A percentile compares a stretch with the other conserved stretches of the same genome.
These are phyloP conservation scores for Microchirus variegatus DNA, from an alignment of 2,797 vertebrate species.

Conservation along the genomic window DNA sequence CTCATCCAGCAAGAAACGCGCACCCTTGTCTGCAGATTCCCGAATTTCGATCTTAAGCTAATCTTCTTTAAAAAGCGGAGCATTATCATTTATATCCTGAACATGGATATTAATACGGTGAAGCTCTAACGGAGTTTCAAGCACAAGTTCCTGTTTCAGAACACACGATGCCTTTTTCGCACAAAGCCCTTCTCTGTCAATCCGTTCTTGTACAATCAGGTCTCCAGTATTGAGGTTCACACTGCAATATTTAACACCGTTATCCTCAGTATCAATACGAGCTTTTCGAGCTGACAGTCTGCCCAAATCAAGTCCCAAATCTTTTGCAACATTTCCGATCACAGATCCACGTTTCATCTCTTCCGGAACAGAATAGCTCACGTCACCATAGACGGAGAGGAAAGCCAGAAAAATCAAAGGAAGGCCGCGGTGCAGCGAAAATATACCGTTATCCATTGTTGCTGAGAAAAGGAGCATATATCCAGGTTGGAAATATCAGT, in stretches of 20 bases:
- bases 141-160: conserved; percentile 75
- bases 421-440: background rate
- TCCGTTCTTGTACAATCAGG: conserved; percentile 52
- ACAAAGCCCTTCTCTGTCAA: conserved; percentile 75
- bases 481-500: too few relatives aligned
- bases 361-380: conserved; percentile 70
- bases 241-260: conserved; percentile 39
- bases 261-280: conserved; percentile 65
- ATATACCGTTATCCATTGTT: conserved; percentile 29
- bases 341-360: conserved; percentile 72
- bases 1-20: conserved; percentile 49
- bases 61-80: conserved; percentile 73
- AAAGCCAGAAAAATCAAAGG: conserved; percentile 34
- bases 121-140: conserved; percentile 78
- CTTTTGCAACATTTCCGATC: conserved; percentile 72
- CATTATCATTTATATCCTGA: conserved; percentile 84
- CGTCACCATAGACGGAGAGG: conserved; percentile 49
- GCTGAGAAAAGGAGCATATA: background rate
- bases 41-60: conserved; percentile 66
- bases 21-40: conserved; percentile 55
- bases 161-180: conserved; percentile 66
- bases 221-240: conserved; percentile 64
- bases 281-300: conserved; percentile 54
- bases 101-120: conserved; percentile 73
- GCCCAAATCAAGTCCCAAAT: conserved; percentile 59